Conservation (phyloP, 2,113 vertebrate species). For the Erpornis zantholeuca region DNA sequence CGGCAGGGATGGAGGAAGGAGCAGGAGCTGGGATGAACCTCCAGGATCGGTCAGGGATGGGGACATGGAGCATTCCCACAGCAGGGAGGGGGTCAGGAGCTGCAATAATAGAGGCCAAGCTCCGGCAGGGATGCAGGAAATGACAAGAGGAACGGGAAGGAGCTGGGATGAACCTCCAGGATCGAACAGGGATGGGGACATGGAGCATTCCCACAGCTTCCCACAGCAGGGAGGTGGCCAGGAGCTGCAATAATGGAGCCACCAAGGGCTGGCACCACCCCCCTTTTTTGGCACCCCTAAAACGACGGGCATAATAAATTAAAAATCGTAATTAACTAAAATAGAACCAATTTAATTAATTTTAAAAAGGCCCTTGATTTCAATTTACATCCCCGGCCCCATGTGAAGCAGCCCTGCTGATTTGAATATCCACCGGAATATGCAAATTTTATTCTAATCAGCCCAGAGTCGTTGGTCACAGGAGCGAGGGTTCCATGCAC, state of each 20-base stretch:
- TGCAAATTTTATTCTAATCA: background rate
- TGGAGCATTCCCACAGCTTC: accelerated
- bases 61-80: too few species aligned
- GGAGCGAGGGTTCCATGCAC: background rate
- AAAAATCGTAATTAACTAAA: background rate
- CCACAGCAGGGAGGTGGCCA: background rate
- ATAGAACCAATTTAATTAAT: background rate
- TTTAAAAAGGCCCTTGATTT: background rate
- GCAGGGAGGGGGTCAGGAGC: too few species aligned
- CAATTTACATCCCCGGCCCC: background rate
- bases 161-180: background rate
- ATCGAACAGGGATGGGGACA: background rate
- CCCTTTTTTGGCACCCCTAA: too few species aligned
- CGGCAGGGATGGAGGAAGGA: too few species aligned
- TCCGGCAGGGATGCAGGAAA: too few species aligned
- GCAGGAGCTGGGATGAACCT: too few species aligned
- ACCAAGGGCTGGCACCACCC: background rate
- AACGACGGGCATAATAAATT: too few species aligned
- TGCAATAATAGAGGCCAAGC: too few species aligned
- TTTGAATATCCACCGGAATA: background rate
- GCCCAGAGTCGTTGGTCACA: background rate
- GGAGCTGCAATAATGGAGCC: background rate
- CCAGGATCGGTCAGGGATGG: too few species aligned
- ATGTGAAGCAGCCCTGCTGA: background rate
- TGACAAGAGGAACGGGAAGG: too few species aligned